Percentiles rank a stretch among this genome's conserved stretches.
Conservation (phyloP, 2,888 invertebrate species). For the Agrypnus murinus region DNA sequence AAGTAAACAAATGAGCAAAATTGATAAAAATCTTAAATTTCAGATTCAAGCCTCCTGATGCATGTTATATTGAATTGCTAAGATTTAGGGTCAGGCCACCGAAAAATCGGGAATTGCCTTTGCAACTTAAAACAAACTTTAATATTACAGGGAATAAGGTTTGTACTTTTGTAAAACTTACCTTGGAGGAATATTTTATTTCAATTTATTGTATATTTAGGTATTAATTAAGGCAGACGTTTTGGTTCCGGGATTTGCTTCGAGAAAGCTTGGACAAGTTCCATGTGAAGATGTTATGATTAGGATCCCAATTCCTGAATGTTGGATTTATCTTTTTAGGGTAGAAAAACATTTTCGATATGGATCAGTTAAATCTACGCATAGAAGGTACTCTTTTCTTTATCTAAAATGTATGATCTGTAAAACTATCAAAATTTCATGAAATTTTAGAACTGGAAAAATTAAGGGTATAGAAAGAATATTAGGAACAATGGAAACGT, state of each 20-base stretch:
- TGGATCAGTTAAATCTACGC: constrained; percentile 96
- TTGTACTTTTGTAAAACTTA: constrained; percentile 43
- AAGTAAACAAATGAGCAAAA: background rate
- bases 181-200: background rate
- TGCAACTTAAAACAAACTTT: constrained; percentile 94
- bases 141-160: constrained; percentile 90
- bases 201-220: background rate
- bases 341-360: constrained; percentile 98
- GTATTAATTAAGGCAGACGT: constrained; percentile 95
- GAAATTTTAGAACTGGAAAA: constrained; percentile 84
- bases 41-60: constrained; percentile 97
- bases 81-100: constrained; percentile 96
- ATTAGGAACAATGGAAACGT: constrained; percentile 91
- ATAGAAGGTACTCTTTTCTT: constrained; percentile 81
- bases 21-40: constrained; percentile 48
- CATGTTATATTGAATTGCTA: constrained; percentile 97
- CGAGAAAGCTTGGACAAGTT: constrained; percentile 94
- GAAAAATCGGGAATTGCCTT: constrained; percentile 95
- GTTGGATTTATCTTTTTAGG: constrained; percentile 99
- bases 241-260: constrained; percentile 97
- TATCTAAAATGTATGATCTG: too few relatives aligned
- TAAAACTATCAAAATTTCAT: too few relatives aligned
- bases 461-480: constrained; percentile 95
- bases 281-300: constrained; percentile 98
- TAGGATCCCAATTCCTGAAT: constrained; percentile 97